Base-by-base conservation (phyloP, 2,113 vertebrate genomes). In the Nettapus auritus region DNA sequence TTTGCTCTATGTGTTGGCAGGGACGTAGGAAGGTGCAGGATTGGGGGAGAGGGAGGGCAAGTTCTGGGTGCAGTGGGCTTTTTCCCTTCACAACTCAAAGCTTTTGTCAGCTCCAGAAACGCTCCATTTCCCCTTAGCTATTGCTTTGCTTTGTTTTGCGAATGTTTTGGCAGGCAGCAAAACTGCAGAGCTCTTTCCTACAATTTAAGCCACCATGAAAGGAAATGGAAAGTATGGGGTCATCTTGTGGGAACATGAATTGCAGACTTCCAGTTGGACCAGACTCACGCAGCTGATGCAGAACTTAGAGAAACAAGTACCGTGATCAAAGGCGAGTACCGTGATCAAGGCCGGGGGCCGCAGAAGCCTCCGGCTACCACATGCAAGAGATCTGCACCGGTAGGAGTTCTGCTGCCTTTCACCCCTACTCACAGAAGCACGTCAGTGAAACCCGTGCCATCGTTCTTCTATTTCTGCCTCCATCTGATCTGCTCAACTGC, bases 11-110 rank as follows among this genome's bases (percentile, higher is more conserved):
- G 68, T 91, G 79, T 92, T 80, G 88, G 85, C 90, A 96, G 76
- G 70, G 90, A 62, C 82, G 92, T 94, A 82, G 85, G 90, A 93
- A 95, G 89, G 81, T 67, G 93, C 56, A 68, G 89, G 74, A 92
- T 20, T 53, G 62, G 25, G 94, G 50, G 91, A 84, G 86, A 42
- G 62, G 26, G 94, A 50, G 91, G 84, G 84, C 84, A 95, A 82
- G 31, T 68, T 70, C 53, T 67, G 25, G 17, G 81, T 92, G 62
- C 81, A 87, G 73, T 69, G 78, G 53, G 73, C 55, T 96, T 95
- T 86, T 75, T 88, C 42, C 68, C 48, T 90, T 90, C 73, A 62
- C 62, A 86, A 76, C 40, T 75, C 52, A 50, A 88, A 92, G 73
- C 44, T 95, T 92, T 78, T 80, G 62, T 88, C 82, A 86, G 52